Percentiles rank a stretch among this genome's conserved stretches.
phyloP scores from a whole-genome alignment of 23 tunicate genomes.

The Diplosoma virens region DNA sequence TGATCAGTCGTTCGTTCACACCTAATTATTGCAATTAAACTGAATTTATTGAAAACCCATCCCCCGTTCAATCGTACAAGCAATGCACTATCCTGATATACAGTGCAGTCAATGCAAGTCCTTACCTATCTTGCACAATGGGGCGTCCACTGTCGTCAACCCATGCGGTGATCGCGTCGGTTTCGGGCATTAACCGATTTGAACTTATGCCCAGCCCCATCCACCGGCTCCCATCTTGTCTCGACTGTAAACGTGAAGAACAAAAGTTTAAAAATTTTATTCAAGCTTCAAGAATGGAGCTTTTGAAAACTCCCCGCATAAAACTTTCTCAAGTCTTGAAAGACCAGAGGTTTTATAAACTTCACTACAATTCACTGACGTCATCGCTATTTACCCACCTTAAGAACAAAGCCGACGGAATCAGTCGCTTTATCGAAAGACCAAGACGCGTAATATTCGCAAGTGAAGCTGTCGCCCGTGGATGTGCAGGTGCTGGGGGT shows the following conservation, averaged over 20 bases:
- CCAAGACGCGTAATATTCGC: conserved; percentile 52
- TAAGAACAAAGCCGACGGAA: conserved; percentile 22
- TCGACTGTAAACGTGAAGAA: conserved; percentile 16
- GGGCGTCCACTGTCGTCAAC: conserved; percentile 16
- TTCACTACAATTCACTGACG: not conserved
- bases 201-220: conserved; percentile 48
- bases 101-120: not conserved
- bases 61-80: no score
- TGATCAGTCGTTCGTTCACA: no score
- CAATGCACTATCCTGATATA: no score
- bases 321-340: no score
- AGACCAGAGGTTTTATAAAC: no score
- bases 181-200: not conserved
- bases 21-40: no score
- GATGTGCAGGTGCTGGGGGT: conserved; percentile 17
- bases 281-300: no score
- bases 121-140: conserved; percentile 47
- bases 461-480: conserved; percentile 15
- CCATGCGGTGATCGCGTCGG: conserved; percentile 20
- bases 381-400: conserved; percentile 8
- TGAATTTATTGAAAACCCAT: no score
- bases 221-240: conserved; percentile 32
- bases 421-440: conserved; percentile 3
- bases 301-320: no score
- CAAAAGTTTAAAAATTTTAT: not conserved